Base-by-base conservation (phyloP, 2,888 invertebrate species). In the Tiphia femorata region DNA sequence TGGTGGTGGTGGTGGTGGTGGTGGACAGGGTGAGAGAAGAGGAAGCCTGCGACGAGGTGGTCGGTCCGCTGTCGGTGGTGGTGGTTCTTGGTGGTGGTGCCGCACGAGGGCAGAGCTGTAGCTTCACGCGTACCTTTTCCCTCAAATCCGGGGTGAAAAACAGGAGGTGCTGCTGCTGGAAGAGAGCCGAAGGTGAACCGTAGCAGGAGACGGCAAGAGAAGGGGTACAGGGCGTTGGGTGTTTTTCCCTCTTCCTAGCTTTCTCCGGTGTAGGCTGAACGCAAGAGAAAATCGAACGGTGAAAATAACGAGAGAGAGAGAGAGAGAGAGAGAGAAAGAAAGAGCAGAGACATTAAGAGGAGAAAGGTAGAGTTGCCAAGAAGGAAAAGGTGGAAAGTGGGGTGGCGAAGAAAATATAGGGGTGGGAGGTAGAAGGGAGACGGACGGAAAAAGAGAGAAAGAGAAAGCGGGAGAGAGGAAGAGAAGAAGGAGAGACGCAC, bases 51-150 rank as follows among this genome's bases (percentile, higher is more conserved):
- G 12, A 7, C 12, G 12, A 14, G 33, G 12, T 33, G 12, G 33
- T 33, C 5, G 12, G 12, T 3, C 7, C 14, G 33, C 12, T 33
- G 33, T 4, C 14, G 33, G 3, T 33, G 33, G 3, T 33, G 33
- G 3, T 25, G 43, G 16, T 25, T 23, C 29, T 43, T 25, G 43
- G 27, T 17, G 23, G 17, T 25, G 35, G 52, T 57, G 48, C 61
- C 57, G 62, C 57, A 41, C 61, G 63, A 63, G 63, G 61, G 63
- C 62, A 54, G 63, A 38, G 50, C 54, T 44, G 63, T 62, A 63
- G 63, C 63, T 54, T 50, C 60, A 27, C 49, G 58, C 54, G 58
- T 25, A n/a, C n/a, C n/a, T n/a, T n/a, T 25, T 14, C 20, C 35
- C 43, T 27, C 23, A 42, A 16, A 48, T 51, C 30, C 38, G 21